Evolutionary conservation across 2,888 invertebrate genomes (phyloP).

Genomic region (Gibbula magus): DNA sequence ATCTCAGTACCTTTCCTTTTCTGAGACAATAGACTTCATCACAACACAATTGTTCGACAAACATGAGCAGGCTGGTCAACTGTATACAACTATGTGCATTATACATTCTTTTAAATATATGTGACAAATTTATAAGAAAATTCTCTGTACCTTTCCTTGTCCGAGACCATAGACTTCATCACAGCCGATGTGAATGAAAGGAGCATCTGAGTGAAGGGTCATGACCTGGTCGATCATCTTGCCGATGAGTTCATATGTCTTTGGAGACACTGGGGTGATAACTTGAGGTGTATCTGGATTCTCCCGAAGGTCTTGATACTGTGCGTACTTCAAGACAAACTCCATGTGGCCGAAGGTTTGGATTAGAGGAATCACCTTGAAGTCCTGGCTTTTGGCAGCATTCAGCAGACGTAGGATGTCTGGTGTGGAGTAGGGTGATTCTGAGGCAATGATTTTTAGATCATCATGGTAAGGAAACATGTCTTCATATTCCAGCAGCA

Average conservation of each 20-base stretch:
- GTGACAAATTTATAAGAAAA: too few species aligned
- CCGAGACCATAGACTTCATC: conserved; percentile 79
- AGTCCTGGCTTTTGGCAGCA: conserved; percentile 79
- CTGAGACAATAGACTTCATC: too few species aligned
- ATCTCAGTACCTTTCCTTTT: too few species aligned
- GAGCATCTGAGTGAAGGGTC: conserved; percentile 79
- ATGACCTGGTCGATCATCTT: conserved; percentile 84
- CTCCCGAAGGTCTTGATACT: conserved; percentile 83
- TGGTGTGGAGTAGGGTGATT: conserved; percentile 39
- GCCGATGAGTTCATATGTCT: conserved; percentile 75
- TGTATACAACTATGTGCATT: too few species aligned
- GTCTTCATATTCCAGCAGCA: conserved; percentile 89
- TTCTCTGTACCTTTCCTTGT: conserved; percentile 27
- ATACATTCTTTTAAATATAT: too few species aligned
- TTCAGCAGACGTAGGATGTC: conserved; percentile 78
- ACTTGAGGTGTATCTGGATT: conserved; percentile 76
- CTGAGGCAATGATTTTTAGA: conserved; percentile 80
- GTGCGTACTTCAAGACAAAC: conserved; percentile 83
- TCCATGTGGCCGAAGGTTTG: conserved; percentile 91
- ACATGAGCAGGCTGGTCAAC: too few species aligned
- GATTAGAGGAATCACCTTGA: conserved; percentile 85
- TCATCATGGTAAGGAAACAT: conserved; percentile 86
- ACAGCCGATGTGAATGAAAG: conserved; percentile 85
- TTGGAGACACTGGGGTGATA: conserved; percentile 36
- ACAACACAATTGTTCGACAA: too few species aligned